Conservation (phyloP, 2,113 vertebrate genomes). For the Sphaerodactylus townsendi region DNA sequence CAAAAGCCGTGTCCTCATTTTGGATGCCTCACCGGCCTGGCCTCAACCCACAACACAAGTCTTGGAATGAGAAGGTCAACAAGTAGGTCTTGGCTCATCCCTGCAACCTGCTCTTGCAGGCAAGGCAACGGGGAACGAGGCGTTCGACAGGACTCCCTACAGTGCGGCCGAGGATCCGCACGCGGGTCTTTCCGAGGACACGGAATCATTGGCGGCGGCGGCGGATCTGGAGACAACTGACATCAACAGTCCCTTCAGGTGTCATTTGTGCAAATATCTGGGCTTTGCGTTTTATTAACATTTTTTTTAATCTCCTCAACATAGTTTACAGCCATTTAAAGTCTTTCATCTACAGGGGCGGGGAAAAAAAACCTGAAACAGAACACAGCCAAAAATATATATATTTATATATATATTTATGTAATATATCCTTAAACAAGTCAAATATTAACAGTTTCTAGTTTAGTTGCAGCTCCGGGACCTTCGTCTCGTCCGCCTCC, state of each 20-base stretch:
- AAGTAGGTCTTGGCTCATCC: neutral
- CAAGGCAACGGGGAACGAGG: neutral
- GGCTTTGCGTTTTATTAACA: slow-evolving; percentile 81
- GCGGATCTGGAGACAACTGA: slow-evolving; percentile 55
- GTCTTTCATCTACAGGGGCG: slow-evolving; percentile 76
- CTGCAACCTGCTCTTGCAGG: neutral
- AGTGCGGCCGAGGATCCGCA: neutral
- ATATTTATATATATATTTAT: slow-evolving; percentile 63
- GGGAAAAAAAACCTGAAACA: slow-evolving; percentile 67
- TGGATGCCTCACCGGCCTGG: too few species aligned
- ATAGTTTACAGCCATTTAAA: slow-evolving; percentile 81
- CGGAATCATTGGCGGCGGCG: neutral
- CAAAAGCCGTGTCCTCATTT: too few species aligned
- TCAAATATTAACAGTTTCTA: slow-evolving; percentile 74
- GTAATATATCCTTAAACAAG: slow-evolving; percentile 78
- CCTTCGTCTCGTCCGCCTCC: slow-evolving; percentile 29
- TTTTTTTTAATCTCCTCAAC: slow-evolving; percentile 67
- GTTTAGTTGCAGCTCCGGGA: slow-evolving; percentile 68
- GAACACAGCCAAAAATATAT: slow-evolving; percentile 83
- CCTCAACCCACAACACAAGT: too few species aligned
- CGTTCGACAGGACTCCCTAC: too few species aligned
- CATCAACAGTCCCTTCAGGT: slow-evolving; percentile 44
- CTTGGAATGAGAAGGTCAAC: neutral
- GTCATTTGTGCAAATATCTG: slow-evolving; percentile 74
- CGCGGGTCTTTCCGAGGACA: slow-evolving; percentile 39